Conservation (phyloP, 2,113 vertebrate species). For the Tichodroma muraria region DNA sequence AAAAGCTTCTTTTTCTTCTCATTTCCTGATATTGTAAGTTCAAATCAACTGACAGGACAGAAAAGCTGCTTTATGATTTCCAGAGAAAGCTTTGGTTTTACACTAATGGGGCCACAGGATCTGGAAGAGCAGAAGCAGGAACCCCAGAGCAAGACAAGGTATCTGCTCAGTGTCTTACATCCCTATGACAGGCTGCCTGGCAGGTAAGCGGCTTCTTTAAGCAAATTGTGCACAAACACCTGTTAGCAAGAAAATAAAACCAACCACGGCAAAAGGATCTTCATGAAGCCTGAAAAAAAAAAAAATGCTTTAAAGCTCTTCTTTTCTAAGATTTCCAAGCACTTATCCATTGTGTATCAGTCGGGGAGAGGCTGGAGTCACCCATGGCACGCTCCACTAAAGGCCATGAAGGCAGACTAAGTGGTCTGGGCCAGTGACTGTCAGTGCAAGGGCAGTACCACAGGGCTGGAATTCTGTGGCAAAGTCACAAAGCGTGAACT, state of each 20-base stretch:
- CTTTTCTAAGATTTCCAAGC: neutral
- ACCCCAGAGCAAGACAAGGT: neutral
- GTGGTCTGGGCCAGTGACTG: neutral
- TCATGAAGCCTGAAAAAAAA: neutral
- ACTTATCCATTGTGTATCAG: neutral
- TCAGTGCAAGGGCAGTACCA: neutral
- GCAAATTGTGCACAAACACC: neutral
- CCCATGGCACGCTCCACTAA: neutral
- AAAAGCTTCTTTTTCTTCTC: neutral
- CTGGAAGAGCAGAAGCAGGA: neutral
- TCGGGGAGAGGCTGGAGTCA: neutral
- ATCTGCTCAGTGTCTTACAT: neutral
- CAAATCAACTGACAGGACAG: neutral
- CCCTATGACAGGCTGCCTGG: accelerated
- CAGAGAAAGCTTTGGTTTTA: neutral
- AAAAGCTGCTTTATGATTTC: neutral
- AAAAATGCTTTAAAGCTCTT: neutral
- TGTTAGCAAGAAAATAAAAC: neutral
- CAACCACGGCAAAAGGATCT: neutral
- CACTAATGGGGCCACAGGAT: neutral
- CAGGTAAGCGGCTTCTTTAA: neutral
- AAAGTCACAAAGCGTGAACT: neutral
- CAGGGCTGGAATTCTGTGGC: neutral
- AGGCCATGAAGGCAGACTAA: neutral
- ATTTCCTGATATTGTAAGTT: neutral